Base-by-base conservation (phyloP, 2,888 invertebrate species). In the Tineola bisselliella region DNA sequence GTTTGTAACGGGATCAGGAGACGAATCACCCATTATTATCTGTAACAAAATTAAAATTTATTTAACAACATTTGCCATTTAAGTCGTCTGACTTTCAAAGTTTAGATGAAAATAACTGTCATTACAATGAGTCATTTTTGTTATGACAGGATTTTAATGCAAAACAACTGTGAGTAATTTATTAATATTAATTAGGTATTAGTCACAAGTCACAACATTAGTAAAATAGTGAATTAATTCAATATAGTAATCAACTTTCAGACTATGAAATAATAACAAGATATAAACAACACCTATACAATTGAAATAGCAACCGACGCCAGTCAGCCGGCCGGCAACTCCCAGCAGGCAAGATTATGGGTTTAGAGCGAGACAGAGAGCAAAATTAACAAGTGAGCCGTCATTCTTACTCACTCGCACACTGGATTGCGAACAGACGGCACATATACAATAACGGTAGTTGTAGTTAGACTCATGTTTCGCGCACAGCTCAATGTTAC, bases 1-100 rank as follows among this genome's bases (percentile, higher is more conserved):
- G 60, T 77, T 73, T 54, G 71, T 71, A 44, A n/a, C 15, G 56
- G 59, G 11, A 58, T 15, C 52, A 60, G 71, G 69, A 56, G 75
- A 68, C 33, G 75, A 70, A 62, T 79, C 76, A 1, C 77, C 77
- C 84, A 86, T 86, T 58, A 65, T 73, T 65, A 66, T 74, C 80
- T 81, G 76, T 43, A 73, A 80, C 60, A 48, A 48, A 60, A 48
- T 54, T 25, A 25, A 25, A 25, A 4, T 25, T 25, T 25, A 25
- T 4, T 25, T 4, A 6, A 25, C 2, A 25, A 2, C 25, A 25
- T 25, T 25, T 6, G 25, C 25, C 6, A 25, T 4, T 6, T 25
- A 25, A 2, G 25, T 25, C 25, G 6, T 25, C 25, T 25, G 25
- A 25, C 25, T 6, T 4, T 25, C 6, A 6, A 4, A 25, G 25